phyloP scores from a whole-genome alignment of 2,797 vertebrate genomes.

The Chelonia mydas region DNA sequence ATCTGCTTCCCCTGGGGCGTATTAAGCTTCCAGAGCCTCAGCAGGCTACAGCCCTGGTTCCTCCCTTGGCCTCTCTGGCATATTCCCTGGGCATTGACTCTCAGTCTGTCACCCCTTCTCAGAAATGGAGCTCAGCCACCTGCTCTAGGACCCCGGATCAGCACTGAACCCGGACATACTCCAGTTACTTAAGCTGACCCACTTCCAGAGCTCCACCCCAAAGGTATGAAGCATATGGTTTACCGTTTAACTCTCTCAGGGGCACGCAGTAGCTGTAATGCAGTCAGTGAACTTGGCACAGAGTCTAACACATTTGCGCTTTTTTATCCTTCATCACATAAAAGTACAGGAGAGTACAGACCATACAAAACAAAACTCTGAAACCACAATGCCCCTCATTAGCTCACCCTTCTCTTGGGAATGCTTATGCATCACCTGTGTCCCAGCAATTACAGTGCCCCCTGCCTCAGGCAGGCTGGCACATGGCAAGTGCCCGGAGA shows the following conservation, averaged over 20 bases:
- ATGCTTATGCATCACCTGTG: not conserved
- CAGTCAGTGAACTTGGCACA: not conserved
- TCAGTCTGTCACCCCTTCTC: not conserved
- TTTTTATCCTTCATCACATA: not conserved
- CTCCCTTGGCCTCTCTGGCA: not conserved
- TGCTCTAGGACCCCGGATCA: not conserved
- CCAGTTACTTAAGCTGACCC: too few species aligned
- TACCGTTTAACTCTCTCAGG: not conserved
- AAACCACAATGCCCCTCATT: not conserved
- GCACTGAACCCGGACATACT: not conserved
- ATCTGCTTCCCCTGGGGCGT: not conserved
- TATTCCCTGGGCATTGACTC: not conserved
- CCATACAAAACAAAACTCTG: not conserved
- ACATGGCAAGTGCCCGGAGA: not conserved
- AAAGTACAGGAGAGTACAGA: not conserved
- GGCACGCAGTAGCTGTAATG: rapidly evolving
- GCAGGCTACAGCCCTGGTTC: not conserved
- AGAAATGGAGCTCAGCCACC: not conserved
- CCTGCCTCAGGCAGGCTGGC: not conserved
- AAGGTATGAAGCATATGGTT: not conserved
- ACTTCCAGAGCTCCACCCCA: not conserved
- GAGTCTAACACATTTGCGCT: not conserved
- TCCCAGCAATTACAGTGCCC: not conserved
- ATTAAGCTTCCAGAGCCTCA: not conserved
- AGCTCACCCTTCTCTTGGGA: not conserved